Evolutionary conservation across 2,888 invertebrate genomes (phyloP), one percentile per base, ranked within the genome.

Genomic region (Cynaeus angustus): DNA sequence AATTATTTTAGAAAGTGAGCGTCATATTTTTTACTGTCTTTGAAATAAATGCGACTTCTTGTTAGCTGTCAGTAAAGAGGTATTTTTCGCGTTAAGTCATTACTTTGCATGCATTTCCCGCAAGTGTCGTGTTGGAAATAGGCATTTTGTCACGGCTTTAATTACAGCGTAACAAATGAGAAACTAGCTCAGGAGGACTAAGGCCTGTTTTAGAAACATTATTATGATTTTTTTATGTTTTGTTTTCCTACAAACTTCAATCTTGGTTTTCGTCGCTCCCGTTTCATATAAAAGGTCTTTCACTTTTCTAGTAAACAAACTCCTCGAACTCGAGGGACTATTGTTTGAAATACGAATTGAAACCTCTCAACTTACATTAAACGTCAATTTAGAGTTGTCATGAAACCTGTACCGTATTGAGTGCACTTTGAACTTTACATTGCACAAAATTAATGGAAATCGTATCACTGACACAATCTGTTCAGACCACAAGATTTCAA

Each of bases 301-400:
- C 16, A 55, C 55, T 59, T 13, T 45, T 46, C 13, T 21, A 46
- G 59, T 56, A 56, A 56, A 45, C 59, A 59, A 59, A 59, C 45
- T 59, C 28, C 45, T 59, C 59, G 30, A 59, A 45, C 46, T 59
- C 46, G 28, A 14, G 13, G 12, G 16, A 30, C 14, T 30, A 45
- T 45, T 59, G 59, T 59, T 59, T 59, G 46, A 45, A 45, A 45
- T 45, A 30, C 45, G 59, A 59, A 59, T 59, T 59, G 59, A 45
- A 59, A 45, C 46, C 59, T 59, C 59, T 56, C 59, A 46, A 46
- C 26, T 59, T 59, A 26, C 59, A 59, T 46, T 59, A 45, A 59
- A 59, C 46, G 59, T 59, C 59, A 59, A 59, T 59, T 59, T 41
- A 7, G 28, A 43, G 41, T 56, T 56, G 43, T 43, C 56, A 10